Evolutionary conservation across 2,797 vertebrate genomes (phyloP), one percentile per base, ranked within the genome.

Genomic region (Coregonus ussuriensis): DNA sequence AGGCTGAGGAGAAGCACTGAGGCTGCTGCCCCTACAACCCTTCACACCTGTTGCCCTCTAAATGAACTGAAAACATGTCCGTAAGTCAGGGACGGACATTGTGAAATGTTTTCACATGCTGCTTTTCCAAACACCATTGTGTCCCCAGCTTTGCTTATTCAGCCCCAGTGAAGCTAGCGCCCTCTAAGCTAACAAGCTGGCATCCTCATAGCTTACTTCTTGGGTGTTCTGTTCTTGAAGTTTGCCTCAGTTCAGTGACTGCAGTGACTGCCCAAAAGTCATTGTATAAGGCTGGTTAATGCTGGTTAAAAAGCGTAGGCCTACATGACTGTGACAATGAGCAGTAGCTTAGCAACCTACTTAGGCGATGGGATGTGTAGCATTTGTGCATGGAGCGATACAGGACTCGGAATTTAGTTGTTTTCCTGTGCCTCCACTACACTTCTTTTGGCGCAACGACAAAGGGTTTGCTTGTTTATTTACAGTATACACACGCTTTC

Each of bases 11-110:
- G 15, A 72, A 53, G 21, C 52, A 1, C 9, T 29, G 16, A 11
- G 72, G 29, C n/a, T 21, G 14, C 3, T 18, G 31, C 31, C 53
- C 31, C 18, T 33, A 6, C 15, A 35, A 47, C 72, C 75, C 71
- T 80, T 79, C 86, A 88, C 91, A 92, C 90, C 88, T 93, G 90
- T 86, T 90, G 87, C 83, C 87, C 82, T 83, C 79, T 3, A 18
- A 74, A 71, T 91, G 83, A 93, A 85, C 89, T 91, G 84, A 89
- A 91, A 92, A 83, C 90, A 88, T 47, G 75, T 74, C 47, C 72
- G 53, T 25, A 25, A 25, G 25, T 25, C 25, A 25, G 25, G 25
- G 25, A 25, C 25, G 25, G 25, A 25, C 25, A 25, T 91, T 91
- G 89, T 88, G 86, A 89, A 78, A 1, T 90, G 88, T 91, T 92